These are phyloP conservation scores for Tiaroga cobitis DNA, from an alignment of 2,797 vertebrate species.

Conservation along the genomic window DNA sequence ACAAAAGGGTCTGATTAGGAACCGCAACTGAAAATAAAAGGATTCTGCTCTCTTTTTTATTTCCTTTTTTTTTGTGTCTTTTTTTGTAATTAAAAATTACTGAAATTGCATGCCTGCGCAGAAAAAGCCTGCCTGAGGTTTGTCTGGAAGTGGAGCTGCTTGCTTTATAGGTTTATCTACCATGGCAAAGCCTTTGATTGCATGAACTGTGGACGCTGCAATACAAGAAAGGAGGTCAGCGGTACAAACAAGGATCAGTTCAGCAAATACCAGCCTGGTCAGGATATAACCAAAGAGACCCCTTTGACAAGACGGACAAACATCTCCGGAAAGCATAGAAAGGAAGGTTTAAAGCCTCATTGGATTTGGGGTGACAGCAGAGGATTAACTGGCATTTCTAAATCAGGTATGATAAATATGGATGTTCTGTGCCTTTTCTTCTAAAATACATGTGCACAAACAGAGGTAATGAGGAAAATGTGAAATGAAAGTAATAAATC, in stretches of 20 bases:
- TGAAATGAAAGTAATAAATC: conserved; percentile 73
- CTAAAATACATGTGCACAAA: conserved; percentile 68
- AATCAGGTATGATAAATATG: conserved; percentile 93
- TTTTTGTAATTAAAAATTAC: conserved; percentile 70
- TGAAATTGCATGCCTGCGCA: conserved; percentile 65
- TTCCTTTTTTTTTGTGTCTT: conserved; percentile 29
- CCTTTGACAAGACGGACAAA: conserved; percentile 66
- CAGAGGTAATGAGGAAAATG: conserved; percentile 73
- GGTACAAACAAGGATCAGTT: conserved; percentile 82
- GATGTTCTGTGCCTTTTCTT: conserved; percentile 74
- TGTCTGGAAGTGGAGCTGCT: conserved; percentile 76
- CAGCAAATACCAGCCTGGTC: conserved; percentile 81
- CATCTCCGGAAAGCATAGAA: conserved; percentile 69
- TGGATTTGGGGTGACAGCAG: conserved; percentile 84
- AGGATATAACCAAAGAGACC: conserved; percentile 81
- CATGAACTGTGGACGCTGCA: conserved; percentile 84
- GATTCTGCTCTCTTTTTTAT: conserved; percentile 66
- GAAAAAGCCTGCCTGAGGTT: conserved; percentile 73
- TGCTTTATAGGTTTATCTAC: conserved; percentile 82
- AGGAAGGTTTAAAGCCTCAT: conserved; percentile 76
- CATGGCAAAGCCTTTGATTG: conserved; percentile 87
- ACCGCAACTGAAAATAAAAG: conserved; percentile 83
- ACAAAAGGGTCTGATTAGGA: conserved; percentile 83
- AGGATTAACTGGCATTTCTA: conserved; percentile 85
- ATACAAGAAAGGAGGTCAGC: conserved; percentile 83